These are phyloP conservation scores for Sinocyclocheilus grahami DNA, from an alignment of 2,113 vertebrate genomes.

Conservation along the genomic window DNA sequence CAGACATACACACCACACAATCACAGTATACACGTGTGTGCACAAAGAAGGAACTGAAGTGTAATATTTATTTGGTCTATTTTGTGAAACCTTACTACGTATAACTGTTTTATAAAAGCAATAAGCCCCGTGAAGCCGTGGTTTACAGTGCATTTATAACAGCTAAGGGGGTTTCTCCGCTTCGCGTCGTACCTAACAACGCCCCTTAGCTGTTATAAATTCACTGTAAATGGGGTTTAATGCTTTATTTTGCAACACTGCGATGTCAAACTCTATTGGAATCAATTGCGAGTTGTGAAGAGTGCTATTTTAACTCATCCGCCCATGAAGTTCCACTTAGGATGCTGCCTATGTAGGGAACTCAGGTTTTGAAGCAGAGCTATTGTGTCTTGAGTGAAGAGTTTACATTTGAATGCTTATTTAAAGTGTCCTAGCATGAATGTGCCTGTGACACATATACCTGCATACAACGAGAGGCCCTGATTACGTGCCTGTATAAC, in stretches of 20 bases:
- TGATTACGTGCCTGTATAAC: not conserved
- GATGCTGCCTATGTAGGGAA: not conserved
- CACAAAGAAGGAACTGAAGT: not conserved
- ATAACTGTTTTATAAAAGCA: no score
- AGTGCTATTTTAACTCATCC: not conserved
- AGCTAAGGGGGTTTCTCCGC: no score
- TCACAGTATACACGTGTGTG: not conserved
- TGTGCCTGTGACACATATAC: not conserved
- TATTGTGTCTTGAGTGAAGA: slow-evolving; percentile 20
- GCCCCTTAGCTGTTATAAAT: no score
- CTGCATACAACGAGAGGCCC: not conserved
- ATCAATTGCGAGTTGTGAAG: not conserved
- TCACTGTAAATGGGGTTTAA: no score
- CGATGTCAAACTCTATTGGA: not conserved
- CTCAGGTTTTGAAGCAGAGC: not conserved
- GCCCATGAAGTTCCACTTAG: no score
- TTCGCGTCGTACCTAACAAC: no score
- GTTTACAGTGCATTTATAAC: no score
- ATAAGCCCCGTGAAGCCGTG: no score
- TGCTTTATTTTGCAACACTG: not conserved
- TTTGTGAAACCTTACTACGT: no score
- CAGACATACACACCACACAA: slow-evolving; percentile 1
- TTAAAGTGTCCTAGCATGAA: not conserved
- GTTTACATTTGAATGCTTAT: not conserved
- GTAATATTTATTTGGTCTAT: not conserved